Base-by-base conservation (phyloP, 2,888 invertebrate genomes). In the Leucania comma region DNA sequence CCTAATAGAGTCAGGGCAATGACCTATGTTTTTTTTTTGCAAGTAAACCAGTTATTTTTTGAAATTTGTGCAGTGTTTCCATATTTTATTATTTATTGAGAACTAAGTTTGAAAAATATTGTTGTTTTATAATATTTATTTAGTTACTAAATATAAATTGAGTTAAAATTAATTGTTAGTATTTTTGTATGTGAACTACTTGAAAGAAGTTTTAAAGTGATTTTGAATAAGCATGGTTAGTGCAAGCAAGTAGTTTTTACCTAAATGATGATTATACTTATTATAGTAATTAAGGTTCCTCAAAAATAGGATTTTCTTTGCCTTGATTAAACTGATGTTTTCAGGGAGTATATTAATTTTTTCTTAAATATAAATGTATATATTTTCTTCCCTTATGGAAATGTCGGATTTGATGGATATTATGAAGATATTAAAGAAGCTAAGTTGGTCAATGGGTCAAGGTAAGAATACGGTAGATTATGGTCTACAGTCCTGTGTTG, bases 1-100 rank as follows among this genome's bases (percentile, higher is more conserved):
- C 94, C 96, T 90, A 69, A 89, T 93, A 89, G 94, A 93, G 90
- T 91, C 80, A 84, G 95, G 89, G 80, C 91, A 89, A 78, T 94
- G 94, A 95, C 93, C 96, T 90, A 85, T n/a, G n/a, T 92, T 90
- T 91, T 88, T 92, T 94, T 91, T 89, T 89, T 78, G 66, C 72
- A 87, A 74, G 85, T 90, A 83, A 88, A 89, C 90, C 90, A 90
- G 90, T 86, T 58, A 70, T 75, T 75, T 80, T 79, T 81, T 59
- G 54, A 35, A 4, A 26, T 42, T 66, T 54, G n/a, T 70, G 72
- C 75, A 73, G 68, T 83, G 81, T 81, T 85, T 73, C 72, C 70
- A 81, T 68, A 26, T 67, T 73, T 64, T 59, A 72, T 58, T 75
- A 46, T 59, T 51, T 9, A 2, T 2, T 56, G 32, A 35, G 26